phyloP scores from a whole-genome alignment of 1,140 invertebrate species.

The Penaeus vannamei region DNA sequence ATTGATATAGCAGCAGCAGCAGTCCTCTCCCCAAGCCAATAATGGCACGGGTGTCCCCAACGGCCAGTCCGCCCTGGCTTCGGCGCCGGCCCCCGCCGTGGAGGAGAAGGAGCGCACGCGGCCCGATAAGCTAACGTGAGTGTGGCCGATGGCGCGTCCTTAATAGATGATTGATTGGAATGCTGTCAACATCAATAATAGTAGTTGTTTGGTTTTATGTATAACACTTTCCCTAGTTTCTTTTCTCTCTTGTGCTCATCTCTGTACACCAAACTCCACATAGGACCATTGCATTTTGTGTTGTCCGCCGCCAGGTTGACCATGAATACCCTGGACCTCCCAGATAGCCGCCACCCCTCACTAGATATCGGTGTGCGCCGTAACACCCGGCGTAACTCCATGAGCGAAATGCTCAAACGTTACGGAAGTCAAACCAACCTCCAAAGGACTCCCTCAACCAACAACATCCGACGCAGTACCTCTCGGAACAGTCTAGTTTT shows the following conservation, averaged over 20 bases:
- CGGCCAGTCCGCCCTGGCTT: neutral
- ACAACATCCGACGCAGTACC: constrained; percentile 53
- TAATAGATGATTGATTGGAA: no score
- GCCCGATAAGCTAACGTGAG: constrained; percentile 31
- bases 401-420: constrained; percentile 57
- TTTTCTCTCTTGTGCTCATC: constrained; percentile 31
- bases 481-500: constrained; percentile 60
- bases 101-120: constrained; percentile 5
- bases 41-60: constrained; percentile 19
- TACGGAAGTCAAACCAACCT: constrained; percentile 54
- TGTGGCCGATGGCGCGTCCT: neutral
- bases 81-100: constrained; percentile 3
- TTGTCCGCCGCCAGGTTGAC: constrained; percentile 18
- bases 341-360: constrained; percentile 45
- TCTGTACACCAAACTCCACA: neutral
- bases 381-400: constrained; percentile 62
- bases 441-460: neutral
- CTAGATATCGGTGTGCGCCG: constrained; percentile 46
- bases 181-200: constrained; percentile 16
- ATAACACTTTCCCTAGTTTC: neutral
- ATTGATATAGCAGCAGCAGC: neutral
- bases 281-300: neutral
- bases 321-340: constrained; percentile 37
- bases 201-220: constrained; percentile 1
- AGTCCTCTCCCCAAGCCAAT: no score